These are phyloP conservation scores for Hydractinia symbiolongicarpus DNA, from an alignment of 30 jellyfish, hydroid and myxozoan species.

Conservation along the genomic window DNA sequence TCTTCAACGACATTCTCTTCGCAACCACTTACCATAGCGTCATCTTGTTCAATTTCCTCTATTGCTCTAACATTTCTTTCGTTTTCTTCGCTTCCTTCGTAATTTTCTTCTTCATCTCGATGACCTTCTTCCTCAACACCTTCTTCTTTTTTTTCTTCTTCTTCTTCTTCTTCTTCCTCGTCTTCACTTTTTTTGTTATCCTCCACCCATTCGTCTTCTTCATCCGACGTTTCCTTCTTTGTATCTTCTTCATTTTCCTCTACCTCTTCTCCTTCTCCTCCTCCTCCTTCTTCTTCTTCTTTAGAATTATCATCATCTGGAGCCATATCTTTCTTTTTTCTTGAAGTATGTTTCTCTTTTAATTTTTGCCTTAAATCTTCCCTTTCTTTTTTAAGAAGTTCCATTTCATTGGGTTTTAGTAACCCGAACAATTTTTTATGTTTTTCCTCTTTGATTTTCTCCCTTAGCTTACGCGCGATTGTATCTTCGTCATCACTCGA, in stretches of 20 bases:
- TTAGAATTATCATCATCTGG: background rate
- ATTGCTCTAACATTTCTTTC: background rate
- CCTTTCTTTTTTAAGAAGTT: conserved; percentile 13
- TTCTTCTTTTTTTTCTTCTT: background rate
- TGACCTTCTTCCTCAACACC: background rate
- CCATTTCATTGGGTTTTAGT: conserved; percentile 11
- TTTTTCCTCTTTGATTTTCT: conserved; percentile 34
- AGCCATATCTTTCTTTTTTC: background rate
- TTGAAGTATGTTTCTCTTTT: conserved; percentile 1
- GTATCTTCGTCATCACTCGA: conserved; percentile 37
- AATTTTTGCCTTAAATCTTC: conserved; percentile 15
- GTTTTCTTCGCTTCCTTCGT: background rate
- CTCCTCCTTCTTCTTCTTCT: conserved; percentile 3
- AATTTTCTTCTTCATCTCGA: background rate
- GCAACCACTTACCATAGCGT: background rate
- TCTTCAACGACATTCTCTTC: conserved; percentile 12
- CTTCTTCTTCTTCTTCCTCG: background rate
- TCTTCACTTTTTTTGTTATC: background rate
- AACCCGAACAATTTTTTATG: conserved; percentile 32
- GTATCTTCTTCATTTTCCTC: background rate
- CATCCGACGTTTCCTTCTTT: conserved; percentile 16
- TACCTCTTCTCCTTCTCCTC: background rate
- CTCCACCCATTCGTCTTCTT: conserved; percentile 24
- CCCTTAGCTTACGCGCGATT: conserved; percentile 30
- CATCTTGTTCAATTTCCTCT: background rate